Percentiles rank a stretch among this genome's conserved stretches.
phyloP scores from a whole-genome alignment of 2,113 vertebrate species.

The Chlorocebus sabaeus region DNA sequence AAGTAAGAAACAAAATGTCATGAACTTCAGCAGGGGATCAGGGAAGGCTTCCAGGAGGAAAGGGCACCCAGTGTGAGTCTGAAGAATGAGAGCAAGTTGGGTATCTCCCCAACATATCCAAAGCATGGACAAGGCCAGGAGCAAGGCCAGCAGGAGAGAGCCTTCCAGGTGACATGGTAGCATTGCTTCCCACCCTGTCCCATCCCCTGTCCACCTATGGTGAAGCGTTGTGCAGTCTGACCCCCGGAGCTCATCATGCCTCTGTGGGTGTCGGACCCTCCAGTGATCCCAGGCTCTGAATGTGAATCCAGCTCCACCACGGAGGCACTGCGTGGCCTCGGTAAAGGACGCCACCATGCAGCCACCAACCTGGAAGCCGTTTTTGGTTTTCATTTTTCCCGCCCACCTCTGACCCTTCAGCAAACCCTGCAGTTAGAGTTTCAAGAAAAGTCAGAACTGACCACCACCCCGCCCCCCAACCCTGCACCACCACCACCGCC shows the following conservation, averaged over 20 bases:
- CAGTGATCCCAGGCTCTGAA: neutral
- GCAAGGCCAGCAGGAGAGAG: neutral
- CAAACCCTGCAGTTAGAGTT: neutral
- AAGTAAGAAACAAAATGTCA: neutral
- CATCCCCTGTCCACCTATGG: neutral
- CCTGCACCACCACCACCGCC: neutral
- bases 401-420: neutral
- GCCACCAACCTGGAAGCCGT: neutral
- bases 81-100: neutral
- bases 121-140: neutral
- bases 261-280: neutral
- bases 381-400: neutral
- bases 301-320: neutral
- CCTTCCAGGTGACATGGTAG: neutral
- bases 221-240: neutral
- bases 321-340: neutral
- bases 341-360: neutral
- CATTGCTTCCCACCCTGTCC: neutral
- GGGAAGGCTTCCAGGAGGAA: neutral
- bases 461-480: neutral
- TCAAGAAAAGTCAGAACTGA: neutral
- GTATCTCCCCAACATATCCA: neutral
- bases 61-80: neutral
- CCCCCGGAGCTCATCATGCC: neutral
- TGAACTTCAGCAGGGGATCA: neutral